phyloP scores from a whole-genome alignment of 2,797 vertebrate species.

The Bradypodion pumilum region DNA sequence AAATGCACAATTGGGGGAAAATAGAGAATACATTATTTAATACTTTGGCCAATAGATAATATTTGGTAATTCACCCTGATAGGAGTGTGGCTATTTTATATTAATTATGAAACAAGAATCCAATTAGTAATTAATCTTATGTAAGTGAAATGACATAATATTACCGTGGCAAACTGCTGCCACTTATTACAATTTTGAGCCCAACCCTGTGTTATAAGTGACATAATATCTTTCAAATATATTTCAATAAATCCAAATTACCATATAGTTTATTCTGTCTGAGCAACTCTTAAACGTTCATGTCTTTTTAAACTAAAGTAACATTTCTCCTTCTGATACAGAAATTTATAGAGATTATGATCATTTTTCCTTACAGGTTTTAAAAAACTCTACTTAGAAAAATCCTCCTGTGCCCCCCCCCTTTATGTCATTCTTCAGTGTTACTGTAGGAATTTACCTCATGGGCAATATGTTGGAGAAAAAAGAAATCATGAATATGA shows the following conservation, averaged over 20 bases:
- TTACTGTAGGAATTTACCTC: not conserved
- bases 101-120: not conserved
- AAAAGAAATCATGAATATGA: not conserved
- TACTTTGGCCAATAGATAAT: not conserved
- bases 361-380: not conserved
- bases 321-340: not conserved
- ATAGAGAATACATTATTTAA: not conserved
- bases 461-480: not conserved
- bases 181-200: too few species aligned
- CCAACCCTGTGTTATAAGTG: too few species aligned
- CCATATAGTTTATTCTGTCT: not conserved
- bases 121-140: too few species aligned
- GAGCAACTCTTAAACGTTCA: not conserved
- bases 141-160: too few species aligned
- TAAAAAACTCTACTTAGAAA: not conserved
- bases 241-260: not conserved
- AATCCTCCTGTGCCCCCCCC: not conserved
- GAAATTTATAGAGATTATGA: not conserved
- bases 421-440: not conserved
- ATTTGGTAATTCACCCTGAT: not conserved
- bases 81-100: not conserved
- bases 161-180: too few species aligned
- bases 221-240: not conserved
- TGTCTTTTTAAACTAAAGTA: not conserved
- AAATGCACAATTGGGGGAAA: not conserved